phyloP scores from a whole-genome alignment of 1,140 invertebrate genomes.

The Macrobrachium rosenbergii region DNA sequence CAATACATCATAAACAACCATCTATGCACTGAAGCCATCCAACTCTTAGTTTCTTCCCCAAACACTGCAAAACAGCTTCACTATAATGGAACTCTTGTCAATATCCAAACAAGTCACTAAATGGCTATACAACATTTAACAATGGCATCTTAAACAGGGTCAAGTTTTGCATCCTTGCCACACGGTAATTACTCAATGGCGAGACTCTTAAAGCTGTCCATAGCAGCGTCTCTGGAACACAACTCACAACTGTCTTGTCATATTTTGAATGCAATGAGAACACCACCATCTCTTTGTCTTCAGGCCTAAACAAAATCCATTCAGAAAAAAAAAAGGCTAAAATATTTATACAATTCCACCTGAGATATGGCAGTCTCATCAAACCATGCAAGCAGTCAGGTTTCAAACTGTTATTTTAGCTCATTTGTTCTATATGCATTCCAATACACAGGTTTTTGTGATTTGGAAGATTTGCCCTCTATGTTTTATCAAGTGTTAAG shows the following conservation, averaged over 20 bases:
- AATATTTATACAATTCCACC: constrained; percentile 39
- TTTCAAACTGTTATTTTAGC: neutral
- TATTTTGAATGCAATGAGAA: too few species aligned
- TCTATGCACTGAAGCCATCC: neutral
- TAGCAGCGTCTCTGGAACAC: constrained; percentile 44
- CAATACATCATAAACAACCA: constrained; percentile 56
- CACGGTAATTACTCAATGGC: constrained; percentile 7
- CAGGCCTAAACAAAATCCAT: neutral
- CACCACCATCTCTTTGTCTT: too few species aligned
- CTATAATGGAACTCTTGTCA: neutral
- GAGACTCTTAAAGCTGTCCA: constrained; percentile 26
- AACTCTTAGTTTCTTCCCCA: too few species aligned
- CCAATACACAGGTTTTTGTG: too few species aligned
- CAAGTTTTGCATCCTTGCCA: too few species aligned
- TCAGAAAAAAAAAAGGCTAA: constrained; percentile 24
- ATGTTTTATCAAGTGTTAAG: too few species aligned
- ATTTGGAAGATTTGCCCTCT: too few species aligned
- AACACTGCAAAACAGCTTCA: too few species aligned
- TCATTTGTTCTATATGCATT: too few species aligned
- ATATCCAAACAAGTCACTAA: too few species aligned
- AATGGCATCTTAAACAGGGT: too few species aligned
- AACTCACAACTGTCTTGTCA: constrained; percentile 15
- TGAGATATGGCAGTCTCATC: constrained; percentile 31
- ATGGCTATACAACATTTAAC: too few species aligned
- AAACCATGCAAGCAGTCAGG: constrained; percentile 15